Base-by-base conservation (phyloP, 2,113 vertebrate genomes). In the Platichthys flesus region DNA sequence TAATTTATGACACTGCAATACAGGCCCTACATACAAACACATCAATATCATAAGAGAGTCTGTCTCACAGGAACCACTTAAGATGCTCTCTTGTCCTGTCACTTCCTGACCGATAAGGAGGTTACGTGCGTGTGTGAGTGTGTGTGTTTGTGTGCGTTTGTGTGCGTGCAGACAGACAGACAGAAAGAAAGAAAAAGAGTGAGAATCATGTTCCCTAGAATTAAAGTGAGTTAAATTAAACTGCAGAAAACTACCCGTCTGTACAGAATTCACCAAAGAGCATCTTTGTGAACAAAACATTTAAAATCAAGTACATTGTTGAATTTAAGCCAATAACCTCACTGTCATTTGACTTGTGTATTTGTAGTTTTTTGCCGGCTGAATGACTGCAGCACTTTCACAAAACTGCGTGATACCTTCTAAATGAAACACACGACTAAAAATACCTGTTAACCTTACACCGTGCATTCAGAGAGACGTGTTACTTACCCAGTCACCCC, bases 81-180 rank as follows among this genome's bases (percentile, higher is more conserved):
- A 64, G 62, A 86, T 86, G 70, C 49, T 82, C 49, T 79, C 61
- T 82, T 51, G 87, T 86, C 81, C 76, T 86, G 81, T 82, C 54
- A 63, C 74, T 93, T 94, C 84, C 90, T 91, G 81, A 72, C 70
- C 86, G 93, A 93, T 93, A 93, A 92, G 84, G 10, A 64, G 31
- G 54, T 15, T 71, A 55, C 64, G 52, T 57, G 66, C 28, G 9
- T 28, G 49, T 56, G 71, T 55, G 51, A 26, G 6, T 62, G 42
- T 37, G 21, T 45, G 2, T 66, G 59, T 51, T 16, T 51, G 47
- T 5, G 9, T 62, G 35, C 24, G 21, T 45, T 0, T 16, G 15
- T 65, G 8, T 56, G 59, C 63, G 1, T 51, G 3, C 9, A 63
- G 54, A n/a, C 18, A 14, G 47, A 31, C 8, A 28, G 10, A 68